phyloP scores from a whole-genome alignment of 1,140 invertebrate species.

The Achroia grisella region DNA sequence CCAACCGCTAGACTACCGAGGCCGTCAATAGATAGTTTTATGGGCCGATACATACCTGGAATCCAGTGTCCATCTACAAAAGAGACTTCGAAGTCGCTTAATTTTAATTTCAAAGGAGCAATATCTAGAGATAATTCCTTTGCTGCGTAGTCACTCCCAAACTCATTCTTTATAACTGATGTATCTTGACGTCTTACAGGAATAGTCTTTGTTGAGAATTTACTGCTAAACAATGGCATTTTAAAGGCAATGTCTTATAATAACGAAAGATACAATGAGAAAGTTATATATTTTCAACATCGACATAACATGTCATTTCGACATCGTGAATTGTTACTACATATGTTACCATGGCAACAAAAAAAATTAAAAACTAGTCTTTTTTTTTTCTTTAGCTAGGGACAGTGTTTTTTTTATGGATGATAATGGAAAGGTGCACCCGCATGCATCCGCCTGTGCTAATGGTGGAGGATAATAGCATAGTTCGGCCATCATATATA shows the following conservation, averaged over 20 bases:
- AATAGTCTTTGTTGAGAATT: constrained; percentile 78
- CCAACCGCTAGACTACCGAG: no score
- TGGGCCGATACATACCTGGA: constrained; percentile 71
- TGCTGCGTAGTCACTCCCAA: constrained; percentile 75
- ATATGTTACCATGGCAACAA: no score
- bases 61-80: constrained; percentile 80
- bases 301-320: constrained; percentile 20
- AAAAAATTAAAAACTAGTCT: constrained; percentile 5
- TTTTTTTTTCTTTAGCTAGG: no score
- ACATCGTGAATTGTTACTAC: no score
- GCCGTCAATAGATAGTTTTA: no score
- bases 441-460: no score
- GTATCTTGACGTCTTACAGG: constrained; percentile 73
- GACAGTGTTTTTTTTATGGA: no score
- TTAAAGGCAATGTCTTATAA: constrained; percentile 4
- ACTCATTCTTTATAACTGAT: constrained; percentile 74
- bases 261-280: constrained; percentile 19
- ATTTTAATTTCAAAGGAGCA: constrained; percentile 73
- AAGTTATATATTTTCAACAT: no score
- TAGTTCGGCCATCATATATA: no score
- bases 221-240: constrained; percentile 76
- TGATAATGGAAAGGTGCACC: no score
- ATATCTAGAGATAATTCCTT: constrained; percentile 76
- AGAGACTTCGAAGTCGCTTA: constrained; percentile 77
- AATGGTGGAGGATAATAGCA: no score